A percentile compares a stretch with the other conserved stretches of the same genome.
phyloP scores from a whole-genome alignment of 37 sponge, comb jelly and placozoan genomes.

The Lycopodina hypogea region DNA sequence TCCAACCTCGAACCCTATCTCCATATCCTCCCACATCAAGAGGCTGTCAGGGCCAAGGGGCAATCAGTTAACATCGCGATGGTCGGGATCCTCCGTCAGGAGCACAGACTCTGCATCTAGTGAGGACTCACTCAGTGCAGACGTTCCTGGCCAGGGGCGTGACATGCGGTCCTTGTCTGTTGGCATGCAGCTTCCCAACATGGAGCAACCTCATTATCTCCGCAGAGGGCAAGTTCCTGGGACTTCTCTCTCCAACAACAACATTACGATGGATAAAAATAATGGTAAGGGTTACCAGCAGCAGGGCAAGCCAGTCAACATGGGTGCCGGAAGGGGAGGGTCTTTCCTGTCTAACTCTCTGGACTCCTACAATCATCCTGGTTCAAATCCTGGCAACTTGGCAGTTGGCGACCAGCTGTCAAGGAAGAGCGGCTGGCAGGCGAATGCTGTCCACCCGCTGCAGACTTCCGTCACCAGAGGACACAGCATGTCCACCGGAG shows the following conservation, averaged over 20 bases:
- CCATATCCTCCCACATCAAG: not conserved
- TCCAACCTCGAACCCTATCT: conserved; percentile 29
- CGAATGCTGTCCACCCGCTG: conserved; percentile 12
- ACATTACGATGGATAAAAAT: too few species aligned
- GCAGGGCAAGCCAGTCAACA: not conserved
- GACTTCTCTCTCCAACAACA: too few species aligned
- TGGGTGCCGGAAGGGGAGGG: not conserved
- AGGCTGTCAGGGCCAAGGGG: not conserved
- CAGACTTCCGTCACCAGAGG: conserved; percentile 19
- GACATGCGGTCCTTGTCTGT: not conserved
- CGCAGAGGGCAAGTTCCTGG: conserved; percentile 4
- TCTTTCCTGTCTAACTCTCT: not conserved
- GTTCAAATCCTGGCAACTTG: not conserved
- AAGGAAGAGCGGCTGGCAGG: not conserved
- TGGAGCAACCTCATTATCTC: conserved; percentile 16
- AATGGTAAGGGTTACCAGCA: not conserved
- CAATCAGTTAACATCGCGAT: not conserved
- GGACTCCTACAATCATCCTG: not conserved
- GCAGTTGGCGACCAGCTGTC: not conserved
- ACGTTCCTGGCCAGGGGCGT: not conserved
- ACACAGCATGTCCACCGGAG: not conserved
- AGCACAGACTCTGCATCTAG: conserved; percentile 44
- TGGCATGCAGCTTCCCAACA: not conserved
- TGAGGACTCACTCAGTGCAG: conserved; percentile 35
- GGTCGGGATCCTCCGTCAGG: not conserved